Conservation (phyloP, 1,140 invertebrate species). For the Amphibalanus amphitrite region DNA sequence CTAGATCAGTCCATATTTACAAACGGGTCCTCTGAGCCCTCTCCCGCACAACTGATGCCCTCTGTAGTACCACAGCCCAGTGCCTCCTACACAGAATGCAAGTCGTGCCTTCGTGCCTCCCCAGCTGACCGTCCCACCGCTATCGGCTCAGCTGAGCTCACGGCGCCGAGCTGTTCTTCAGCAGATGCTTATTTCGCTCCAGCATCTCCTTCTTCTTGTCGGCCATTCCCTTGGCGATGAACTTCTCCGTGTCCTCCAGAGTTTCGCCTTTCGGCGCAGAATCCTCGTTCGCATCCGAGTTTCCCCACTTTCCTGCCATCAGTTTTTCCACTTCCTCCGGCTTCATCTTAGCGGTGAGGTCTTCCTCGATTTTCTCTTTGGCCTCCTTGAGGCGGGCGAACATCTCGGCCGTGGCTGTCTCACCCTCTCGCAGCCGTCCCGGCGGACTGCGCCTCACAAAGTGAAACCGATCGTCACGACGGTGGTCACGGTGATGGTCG, state of each 20-base stretch:
- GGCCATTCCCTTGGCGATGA: background rate
- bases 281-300: too few relatives aligned
- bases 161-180: background rate
- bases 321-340: background rate
- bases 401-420: background rate
- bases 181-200: background rate
- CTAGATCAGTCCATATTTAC: too few relatives aligned
- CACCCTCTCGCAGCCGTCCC: background rate
- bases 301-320: background rate
- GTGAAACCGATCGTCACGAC: background rate
- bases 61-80: too few relatives aligned
- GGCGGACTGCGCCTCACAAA: background rate
- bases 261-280: too few relatives aligned
- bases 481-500: too few relatives aligned
- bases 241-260: background rate
- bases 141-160: too few relatives aligned
- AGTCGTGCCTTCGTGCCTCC: too few relatives aligned
- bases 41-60: too few relatives aligned
- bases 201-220: conserved; percentile 3
- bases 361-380: background rate
- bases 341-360: background rate
- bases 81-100: too few relatives aligned
- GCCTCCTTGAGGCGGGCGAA: background rate
- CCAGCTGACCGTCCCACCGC: too few relatives aligned
- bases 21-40: too few relatives aligned